Conservation (phyloP, 2,888 invertebrate species). For the Epinotia demarniana region DNA sequence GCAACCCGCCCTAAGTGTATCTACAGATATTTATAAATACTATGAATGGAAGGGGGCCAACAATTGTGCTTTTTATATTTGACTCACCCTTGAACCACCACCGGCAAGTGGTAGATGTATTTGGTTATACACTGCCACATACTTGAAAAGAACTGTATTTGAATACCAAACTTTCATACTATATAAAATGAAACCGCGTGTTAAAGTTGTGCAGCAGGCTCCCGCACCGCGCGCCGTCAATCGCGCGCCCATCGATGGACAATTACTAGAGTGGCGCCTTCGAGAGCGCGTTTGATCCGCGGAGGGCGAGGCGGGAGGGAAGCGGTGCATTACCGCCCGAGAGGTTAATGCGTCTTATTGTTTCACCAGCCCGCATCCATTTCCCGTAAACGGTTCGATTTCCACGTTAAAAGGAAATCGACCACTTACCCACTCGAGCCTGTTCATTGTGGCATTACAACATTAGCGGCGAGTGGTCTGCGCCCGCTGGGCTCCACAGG, state of each 20-base stretch:
- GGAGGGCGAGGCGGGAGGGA: conserved; percentile 9
- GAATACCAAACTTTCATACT: not conserved
- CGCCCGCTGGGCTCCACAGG: not conserved
- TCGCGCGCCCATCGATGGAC: conserved; percentile 32
- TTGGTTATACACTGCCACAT: not conserved
- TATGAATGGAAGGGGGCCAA: no score
- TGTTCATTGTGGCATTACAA: no score
- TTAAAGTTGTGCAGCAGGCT: not conserved
- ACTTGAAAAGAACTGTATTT: not conserved
- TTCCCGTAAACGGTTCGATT: conserved; percentile 41
- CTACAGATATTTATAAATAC: no score
- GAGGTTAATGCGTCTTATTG: conserved; percentile 43
- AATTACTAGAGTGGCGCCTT: conserved; percentile 40
- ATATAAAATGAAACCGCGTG: not conserved
- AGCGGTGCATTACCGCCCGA: conserved; percentile 37
- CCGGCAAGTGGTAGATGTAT: not conserved
- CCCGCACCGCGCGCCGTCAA: conserved; percentile 15
- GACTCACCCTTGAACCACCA: not conserved
- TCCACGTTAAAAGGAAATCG: conserved; percentile 36
- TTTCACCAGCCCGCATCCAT: conserved; percentile 38
- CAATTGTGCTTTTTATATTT: no score
- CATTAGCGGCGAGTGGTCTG: conserved; percentile 12
- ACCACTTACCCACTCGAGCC: conserved; percentile 35
- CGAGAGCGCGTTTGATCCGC: conserved; percentile 44
- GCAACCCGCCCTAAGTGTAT: no score